Conservation (phyloP, 2,888 invertebrate genomes). For the Pristionchus fissidentatus region DNA sequence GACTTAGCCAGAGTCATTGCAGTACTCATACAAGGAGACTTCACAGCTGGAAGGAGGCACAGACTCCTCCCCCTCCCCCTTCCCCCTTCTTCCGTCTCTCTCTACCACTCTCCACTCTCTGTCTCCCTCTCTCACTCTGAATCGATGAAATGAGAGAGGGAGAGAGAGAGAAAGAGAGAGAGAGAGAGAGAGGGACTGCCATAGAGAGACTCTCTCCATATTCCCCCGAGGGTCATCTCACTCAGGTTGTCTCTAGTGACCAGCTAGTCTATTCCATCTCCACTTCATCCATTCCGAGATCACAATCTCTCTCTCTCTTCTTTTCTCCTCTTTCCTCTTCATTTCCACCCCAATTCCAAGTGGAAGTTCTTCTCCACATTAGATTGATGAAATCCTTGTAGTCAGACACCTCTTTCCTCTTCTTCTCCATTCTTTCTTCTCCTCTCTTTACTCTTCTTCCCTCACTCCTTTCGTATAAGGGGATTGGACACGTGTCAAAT, state of each 20-base stretch:
- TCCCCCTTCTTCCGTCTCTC: neutral
- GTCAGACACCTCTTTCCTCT: conserved; percentile 5
- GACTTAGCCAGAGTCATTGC: conserved; percentile 61
- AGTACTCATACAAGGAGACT: neutral
- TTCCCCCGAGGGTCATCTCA: conserved; percentile 7
- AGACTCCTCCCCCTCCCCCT: neutral
- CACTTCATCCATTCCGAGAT: neutral
- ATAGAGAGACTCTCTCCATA: conserved; percentile 11
- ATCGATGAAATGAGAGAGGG: neutral
- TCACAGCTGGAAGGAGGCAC: conserved; percentile 24
- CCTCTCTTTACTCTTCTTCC: neutral
- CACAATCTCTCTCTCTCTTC: neutral
- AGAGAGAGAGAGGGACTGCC: conserved; percentile 3
- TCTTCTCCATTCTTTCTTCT: neutral
- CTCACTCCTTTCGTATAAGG: neutral
- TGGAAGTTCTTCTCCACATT: too few relatives aligned
- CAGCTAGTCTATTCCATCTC: too few relatives aligned
- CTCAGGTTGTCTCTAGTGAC: neutral
- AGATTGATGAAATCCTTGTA: neutral
- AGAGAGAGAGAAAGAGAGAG: neutral
- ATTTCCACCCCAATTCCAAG: too few relatives aligned
- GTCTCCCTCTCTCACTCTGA: neutral
- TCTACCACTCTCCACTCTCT: neutral
- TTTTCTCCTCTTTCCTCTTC: neutral
- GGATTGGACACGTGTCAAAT: neutral